A percentile compares a stretch with the other conserved stretches of the same genome.
Evolutionary conservation across 1,140 invertebrate genomes (phyloP).

Genomic region (Formica exsecta): DNA sequence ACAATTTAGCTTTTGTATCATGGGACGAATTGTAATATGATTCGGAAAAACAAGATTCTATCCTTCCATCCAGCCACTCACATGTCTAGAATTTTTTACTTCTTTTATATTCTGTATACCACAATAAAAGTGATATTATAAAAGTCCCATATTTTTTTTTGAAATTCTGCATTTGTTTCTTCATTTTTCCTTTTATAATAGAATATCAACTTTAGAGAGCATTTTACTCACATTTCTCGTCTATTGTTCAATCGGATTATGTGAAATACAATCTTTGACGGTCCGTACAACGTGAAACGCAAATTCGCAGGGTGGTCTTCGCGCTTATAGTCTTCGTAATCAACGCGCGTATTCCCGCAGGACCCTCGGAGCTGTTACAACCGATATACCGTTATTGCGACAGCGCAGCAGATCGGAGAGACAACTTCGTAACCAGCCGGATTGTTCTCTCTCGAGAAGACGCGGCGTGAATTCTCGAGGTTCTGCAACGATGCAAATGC

Average conservation of each 20-base stretch:
- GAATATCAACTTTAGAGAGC: not conserved
- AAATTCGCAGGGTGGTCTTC: constrained; percentile 35
- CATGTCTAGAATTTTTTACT: not conserved
- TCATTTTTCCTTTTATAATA: not conserved
- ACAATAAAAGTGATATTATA: not conserved
- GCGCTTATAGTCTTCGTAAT: constrained; percentile 30
- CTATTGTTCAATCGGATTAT: not conserved
- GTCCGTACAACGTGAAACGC: not conserved
- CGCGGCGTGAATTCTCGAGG: constrained; percentile 26
- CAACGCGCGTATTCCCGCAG: constrained; percentile 40
- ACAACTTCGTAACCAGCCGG: constrained; percentile 43
- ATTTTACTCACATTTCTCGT: not conserved
- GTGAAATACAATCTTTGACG: not conserved
- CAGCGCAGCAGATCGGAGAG: constrained; percentile 38
- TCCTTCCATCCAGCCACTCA: constrained; percentile 5
- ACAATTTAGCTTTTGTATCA: constrained; percentile 30
- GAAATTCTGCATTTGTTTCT: not conserved
- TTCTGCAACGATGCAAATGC: constrained; percentile 42
- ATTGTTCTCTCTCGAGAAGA: constrained; percentile 36
- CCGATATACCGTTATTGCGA: constrained; percentile 42
- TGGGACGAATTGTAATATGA: constrained; percentile 29
- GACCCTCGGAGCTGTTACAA: constrained; percentile 6
- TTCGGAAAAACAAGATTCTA: constrained; percentile 15
- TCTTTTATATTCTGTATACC: not conserved
- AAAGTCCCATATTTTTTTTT: not conserved